Base-by-base conservation (phyloP, 2,888 invertebrate genomes). In the Temnothorax unifasciatus region DNA sequence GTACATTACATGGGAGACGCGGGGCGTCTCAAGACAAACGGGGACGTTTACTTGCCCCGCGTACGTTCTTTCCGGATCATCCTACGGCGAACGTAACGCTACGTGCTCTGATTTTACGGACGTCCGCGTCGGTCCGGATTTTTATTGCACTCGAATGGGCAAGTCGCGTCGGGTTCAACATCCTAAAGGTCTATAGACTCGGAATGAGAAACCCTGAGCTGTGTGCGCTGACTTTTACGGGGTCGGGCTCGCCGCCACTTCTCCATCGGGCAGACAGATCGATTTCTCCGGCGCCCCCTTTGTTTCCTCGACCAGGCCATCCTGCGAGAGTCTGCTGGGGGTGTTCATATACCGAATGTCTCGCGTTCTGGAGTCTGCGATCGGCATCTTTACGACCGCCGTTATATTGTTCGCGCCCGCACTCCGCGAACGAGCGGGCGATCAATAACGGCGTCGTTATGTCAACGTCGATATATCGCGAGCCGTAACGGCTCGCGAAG, bases 271-370 rank as follows among this genome's bases (percentile, higher is more conserved):
- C 86, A 91, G 92, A 91, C 92, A 88, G 87, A 92, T 92, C 91
- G 91, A 92, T 92, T 91, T 90, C 89, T 86, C 85, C 84, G 91
- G 90, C 91, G 92, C 90, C 92, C 61, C 79, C 61, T 83, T 81
- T 57, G 76, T 83, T 83, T 82, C 79, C 82, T 25, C 83, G 82
- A 25, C 34, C 59, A 69, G 34, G 69, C 79, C 47, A 59, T 69
- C 69, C 77, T n/a, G 29, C 54, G 57, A 66, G 54, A 44, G 66
- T 57, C 77, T 68, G 47, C 25, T 15, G 29, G 34, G 25, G 57
- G 54, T 47, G 57, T 47, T 69, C 47, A 38, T 61, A 79, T 25
- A 69, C 21, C 69, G 79, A 79, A 59, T 79, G 34, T 34, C 69
- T 81, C 38, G 47, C 71, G 47, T 71, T 66, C 44, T 44, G 71